Evolutionary conservation across 2,797 vertebrate genomes (phyloP).

Genomic region (Enteromius paludinosus): DNA sequence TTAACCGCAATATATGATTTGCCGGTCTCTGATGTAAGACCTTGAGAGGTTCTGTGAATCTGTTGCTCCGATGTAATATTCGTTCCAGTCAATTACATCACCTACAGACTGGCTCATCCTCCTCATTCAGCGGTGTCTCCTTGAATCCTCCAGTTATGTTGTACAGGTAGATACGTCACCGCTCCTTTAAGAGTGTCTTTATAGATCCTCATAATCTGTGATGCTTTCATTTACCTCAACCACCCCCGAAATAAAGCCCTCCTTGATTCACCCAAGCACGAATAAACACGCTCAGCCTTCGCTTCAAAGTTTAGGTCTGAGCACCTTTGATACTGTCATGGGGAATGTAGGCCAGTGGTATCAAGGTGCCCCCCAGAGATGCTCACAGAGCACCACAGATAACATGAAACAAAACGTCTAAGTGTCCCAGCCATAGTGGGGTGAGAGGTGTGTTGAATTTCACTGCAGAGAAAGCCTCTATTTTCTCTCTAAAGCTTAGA

Average conservation of each 20-base stretch:
- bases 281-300: not conserved
- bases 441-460: constrained; percentile 29
- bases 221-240: not conserved
- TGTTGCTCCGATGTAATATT: constrained; percentile 32
- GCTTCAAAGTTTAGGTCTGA: constrained; percentile 32
- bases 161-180: not conserved
- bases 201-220: constrained; percentile 5
- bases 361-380: constrained; percentile 29
- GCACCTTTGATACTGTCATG: constrained; percentile 28
- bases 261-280: not conserved
- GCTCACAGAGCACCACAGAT: constrained; percentile 30
- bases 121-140: not conserved
- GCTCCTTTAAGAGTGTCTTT: not conserved
- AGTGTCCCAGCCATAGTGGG: not conserved
- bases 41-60: constrained; percentile 30
- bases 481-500: constrained; percentile 18
- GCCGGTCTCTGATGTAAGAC: constrained; percentile 38
- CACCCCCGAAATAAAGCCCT: not conserved
- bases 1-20: constrained; percentile 49
- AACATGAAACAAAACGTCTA: constrained; percentile 33
- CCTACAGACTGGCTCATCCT: constrained; percentile 13
- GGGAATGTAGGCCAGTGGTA: constrained; percentile 45
- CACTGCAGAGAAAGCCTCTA: not conserved
- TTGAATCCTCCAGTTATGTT: not conserved
- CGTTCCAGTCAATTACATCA: constrained; percentile 42